A percentile compares a stretch with the other conserved stretches of the same genome.
Conservation (phyloP, 2,888 invertebrate genomes). For the Pyrrhia umbra region DNA sequence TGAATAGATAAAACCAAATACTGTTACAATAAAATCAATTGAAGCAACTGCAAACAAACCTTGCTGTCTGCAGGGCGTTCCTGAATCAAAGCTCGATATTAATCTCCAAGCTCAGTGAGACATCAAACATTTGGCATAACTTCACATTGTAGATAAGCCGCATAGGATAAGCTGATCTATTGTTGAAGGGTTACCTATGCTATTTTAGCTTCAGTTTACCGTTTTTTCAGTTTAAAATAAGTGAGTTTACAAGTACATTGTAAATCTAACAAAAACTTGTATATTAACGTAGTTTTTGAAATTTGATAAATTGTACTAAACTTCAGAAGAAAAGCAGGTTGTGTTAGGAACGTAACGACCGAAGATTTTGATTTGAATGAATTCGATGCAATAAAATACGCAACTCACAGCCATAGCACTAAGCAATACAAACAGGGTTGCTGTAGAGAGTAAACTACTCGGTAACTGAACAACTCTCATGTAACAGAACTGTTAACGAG, state of each 20-base stretch:
- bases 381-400: constrained; percentile 10
- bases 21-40: constrained; percentile 10
- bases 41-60: constrained; percentile 5
- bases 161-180: constrained; percentile 32
- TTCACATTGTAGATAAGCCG: constrained; percentile 30
- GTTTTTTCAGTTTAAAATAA: too few relatives aligned
- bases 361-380: background rate
- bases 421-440: constrained; percentile 24
- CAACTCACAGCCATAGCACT: constrained; percentile 6
- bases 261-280: too few relatives aligned
- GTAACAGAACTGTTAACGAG: constrained; percentile 60
- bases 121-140: constrained; percentile 56
- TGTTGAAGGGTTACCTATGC: constrained; percentile 26
- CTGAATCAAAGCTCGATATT: constrained; percentile 27
- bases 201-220: background rate
- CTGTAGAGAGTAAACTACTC: constrained; percentile 32
- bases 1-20: background rate
- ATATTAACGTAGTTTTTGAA: too few relatives aligned
- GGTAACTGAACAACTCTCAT: constrained; percentile 51
- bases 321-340: too few relatives aligned
- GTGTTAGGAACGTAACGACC: too few relatives aligned
- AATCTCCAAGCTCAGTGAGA: constrained; percentile 24
- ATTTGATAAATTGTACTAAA: too few relatives aligned
- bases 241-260: too few relatives aligned
- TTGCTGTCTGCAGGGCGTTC: background rate